Evolutionary conservation across 2,113 vertebrate species (phyloP).

Genomic region (Petromus typicus): DNA sequence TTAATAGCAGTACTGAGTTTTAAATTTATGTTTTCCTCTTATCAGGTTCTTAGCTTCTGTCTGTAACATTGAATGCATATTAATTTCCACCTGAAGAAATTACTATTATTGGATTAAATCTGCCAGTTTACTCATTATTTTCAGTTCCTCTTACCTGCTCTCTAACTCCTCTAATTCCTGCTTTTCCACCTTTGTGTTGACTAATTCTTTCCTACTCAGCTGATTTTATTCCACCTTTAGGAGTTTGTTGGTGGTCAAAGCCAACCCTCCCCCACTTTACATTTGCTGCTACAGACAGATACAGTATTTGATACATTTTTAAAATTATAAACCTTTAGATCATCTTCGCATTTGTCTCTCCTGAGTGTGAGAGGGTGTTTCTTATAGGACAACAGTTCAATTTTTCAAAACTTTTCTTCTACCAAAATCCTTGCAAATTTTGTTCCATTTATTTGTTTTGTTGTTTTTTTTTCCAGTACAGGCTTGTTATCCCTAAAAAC

Average conservation of each 20-base stretch:
- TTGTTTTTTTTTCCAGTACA: neutral
- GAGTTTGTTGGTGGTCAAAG: neutral
- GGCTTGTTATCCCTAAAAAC: neutral
- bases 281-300: neutral
- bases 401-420: neutral
- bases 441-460: no score
- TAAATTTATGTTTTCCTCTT: neutral
- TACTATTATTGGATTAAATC: neutral
- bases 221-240: neutral
- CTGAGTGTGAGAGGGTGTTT: neutral
- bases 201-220: neutral
- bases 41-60: neutral
- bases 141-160: neutral
- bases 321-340: neutral
- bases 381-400: neutral
- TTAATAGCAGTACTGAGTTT: neutral
- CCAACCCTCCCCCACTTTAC: neutral
- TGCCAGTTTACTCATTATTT: neutral
- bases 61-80: neutral
- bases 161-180: neutral
- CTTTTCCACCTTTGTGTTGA: neutral
- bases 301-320: neutral
- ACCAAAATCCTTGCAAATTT: no score
- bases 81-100: neutral
- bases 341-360: neutral